Evolutionary conservation across 2,888 invertebrate species (phyloP), one percentile per base, ranked within the genome.

Genomic region (Drosophila vallismaia): DNA sequence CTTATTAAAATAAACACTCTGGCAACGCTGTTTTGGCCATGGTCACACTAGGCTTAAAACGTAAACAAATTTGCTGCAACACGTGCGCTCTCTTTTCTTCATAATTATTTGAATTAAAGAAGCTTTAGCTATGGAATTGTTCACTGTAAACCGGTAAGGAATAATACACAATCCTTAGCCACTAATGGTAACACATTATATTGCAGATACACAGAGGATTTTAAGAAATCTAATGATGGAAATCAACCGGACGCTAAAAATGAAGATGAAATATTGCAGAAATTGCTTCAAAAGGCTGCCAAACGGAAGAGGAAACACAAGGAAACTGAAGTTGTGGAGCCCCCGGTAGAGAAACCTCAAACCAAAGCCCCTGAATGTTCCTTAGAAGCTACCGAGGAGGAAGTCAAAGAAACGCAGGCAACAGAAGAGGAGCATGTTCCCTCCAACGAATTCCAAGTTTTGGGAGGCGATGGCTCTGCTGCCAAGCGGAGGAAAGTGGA

Each of bases 121-220:
- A 45, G 10, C 0, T 10, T 12, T n/a, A 42, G 33, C 26, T 56
- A 95, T 95, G 95, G 95, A 95, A 91, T 92, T 95, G 76, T 95
- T 95, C 88, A 93, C 95, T 71, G 93, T 95, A 55, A 94, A 95
- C 87, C 94, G 95, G 95, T 95, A 92, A 79, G 77, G 7, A 19
- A 31, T n/a, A 9, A 1, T 1, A 0, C 10, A 14, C 4, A 3
- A 0, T 19, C 4, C 9, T 28, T 4, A 2, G 10, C 10, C 0
- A 46, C 7, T 28, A 3, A 6, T 40, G 4, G 8, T 42, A 6
- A 28, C 4, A 8, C 1, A 2, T 4, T n/a, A 33, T 24, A 9
- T 14, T 6, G 1, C 9, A 83, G 77, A 19, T 85, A 85, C 42
- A 76, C 70, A 0, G 83, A 77, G 38, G 69, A 84, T 28, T 53